phyloP scores from a whole-genome alignment of 2,888 invertebrate genomes.

The Vanessa cardui region DNA sequence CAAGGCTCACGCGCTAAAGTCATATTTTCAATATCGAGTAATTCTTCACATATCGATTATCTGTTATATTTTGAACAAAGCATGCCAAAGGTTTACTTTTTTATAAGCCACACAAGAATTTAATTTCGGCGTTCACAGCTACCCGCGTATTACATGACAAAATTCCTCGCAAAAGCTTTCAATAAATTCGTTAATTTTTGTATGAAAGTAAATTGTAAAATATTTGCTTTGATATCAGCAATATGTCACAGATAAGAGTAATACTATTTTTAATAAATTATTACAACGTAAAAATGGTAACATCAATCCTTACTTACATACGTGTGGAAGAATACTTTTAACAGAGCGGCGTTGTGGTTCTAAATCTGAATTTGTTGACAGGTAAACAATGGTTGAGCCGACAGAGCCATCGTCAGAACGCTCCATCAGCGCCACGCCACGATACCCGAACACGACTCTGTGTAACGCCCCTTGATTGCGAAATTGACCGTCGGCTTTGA shows the following conservation, averaged over 20 bases:
- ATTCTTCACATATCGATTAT: conserved; percentile 17
- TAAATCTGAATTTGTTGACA: conserved; percentile 42
- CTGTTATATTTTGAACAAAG: conserved; percentile 32
- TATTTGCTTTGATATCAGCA: conserved; percentile 23
- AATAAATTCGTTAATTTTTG: conserved; percentile 47
- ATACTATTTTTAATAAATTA: conserved; percentile 11
- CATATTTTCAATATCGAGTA: conserved; percentile 10
- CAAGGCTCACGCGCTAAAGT: background rate
- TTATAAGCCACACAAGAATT: conserved; percentile 52
- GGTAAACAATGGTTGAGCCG: conserved; percentile 64
- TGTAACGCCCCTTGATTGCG: conserved; percentile 47
- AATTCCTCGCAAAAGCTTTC: conserved; percentile 54
- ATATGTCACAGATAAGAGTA: conserved; percentile 10
- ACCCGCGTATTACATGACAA: conserved; percentile 52
- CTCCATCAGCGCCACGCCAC: conserved; percentile 58
- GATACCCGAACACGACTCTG: conserved; percentile 47
- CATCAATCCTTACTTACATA: too few relatives aligned
- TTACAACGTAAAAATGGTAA: background rate
- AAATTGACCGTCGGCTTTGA: conserved; percentile 64
- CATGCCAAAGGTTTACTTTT: conserved; percentile 35
- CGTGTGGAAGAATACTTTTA: background rate
- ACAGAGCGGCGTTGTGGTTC: background rate
- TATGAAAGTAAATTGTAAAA: conserved; percentile 39
- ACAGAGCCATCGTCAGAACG: conserved; percentile 51
- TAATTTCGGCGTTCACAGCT: conserved; percentile 55